Evolutionary conservation across 1,140 invertebrate species (phyloP).

Genomic region (Palaemon carinicauda): DNA sequence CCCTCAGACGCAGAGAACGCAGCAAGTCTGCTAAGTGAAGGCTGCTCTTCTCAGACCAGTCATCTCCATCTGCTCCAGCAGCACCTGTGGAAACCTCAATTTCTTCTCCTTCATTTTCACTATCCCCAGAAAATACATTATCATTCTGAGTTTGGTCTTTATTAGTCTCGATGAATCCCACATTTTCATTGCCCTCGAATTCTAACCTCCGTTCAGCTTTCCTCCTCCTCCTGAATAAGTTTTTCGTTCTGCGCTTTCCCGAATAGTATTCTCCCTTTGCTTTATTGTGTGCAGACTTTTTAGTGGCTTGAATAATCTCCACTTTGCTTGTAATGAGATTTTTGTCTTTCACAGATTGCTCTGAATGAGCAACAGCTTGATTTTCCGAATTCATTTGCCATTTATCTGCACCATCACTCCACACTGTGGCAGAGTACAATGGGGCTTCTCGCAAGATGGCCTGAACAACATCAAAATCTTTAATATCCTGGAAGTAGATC

Average conservation of each 20-base stretch:
- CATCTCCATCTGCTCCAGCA: not conserved
- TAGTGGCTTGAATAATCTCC: not conserved
- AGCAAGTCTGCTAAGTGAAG: not conserved
- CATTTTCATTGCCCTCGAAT: not conserved
- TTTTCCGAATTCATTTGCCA: too few species aligned
- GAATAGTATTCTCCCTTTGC: too few species aligned
- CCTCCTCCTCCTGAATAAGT: not conserved
- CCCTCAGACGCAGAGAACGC: not conserved
- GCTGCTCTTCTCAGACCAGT: not conserved
- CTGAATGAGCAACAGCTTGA: not conserved
- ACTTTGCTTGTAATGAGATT: too few species aligned
- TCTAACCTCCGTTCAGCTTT: not conserved
- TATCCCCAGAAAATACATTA: too few species aligned
- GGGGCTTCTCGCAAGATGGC: slow-evolving; percentile 6
- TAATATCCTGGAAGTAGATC: not conserved
- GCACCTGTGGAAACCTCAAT: not conserved
- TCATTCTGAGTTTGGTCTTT: not conserved
- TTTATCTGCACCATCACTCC: slow-evolving; percentile 19
- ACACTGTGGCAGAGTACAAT: slow-evolving; percentile 18
- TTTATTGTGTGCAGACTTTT: too few species aligned
- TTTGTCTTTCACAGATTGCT: not conserved
- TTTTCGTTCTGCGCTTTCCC: not conserved
- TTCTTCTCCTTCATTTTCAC: not conserved
- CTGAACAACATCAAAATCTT: slow-evolving; percentile 33
- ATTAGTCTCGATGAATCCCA: too few species aligned